Evolutionary conservation across 2,113 vertebrate species (phyloP), one percentile per base, ranked within the genome.

Genomic region (Melanerpes aurifrons): DNA sequence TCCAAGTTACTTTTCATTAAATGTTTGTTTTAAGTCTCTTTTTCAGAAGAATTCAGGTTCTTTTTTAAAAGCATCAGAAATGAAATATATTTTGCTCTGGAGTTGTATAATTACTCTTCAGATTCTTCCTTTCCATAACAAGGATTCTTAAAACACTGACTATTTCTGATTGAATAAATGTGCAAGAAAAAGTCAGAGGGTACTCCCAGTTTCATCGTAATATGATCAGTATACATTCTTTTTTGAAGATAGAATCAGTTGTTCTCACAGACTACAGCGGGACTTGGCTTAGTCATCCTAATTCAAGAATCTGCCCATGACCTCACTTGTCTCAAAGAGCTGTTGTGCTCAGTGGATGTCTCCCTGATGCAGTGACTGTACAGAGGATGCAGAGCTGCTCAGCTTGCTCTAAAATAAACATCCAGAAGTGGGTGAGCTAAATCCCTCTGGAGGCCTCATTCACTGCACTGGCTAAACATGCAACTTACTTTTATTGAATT

Each of bases 371-470:
- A 11, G 5, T 32, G 72, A 20, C 29, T 61, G 9, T 66, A 32
- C 24, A 40, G 63, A 62, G 58, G 21, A 54, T 90, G 37, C 54
- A 61, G 72, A 77, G 64, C 40, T 72, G 17, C 67, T 83, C 29
- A 18, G 7, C 26, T 85, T 48, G 37, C 45, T 45, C 50, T 40
- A 5, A 57, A 62, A 40, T 11, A 71, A 17, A 4, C 28, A 20
- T 57, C 21, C 24, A 8, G 7, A 1, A 12, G 20, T 0, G 0
- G 24, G 26, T 84, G 48, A 45, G 35, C 43, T 53, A 12, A 4
- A 56, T 67, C 66, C 31, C 19, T 25, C 40, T 1, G 1, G 20
- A 29, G 83, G n/a, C 15, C 48, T 40, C 47, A 20, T 1, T 54
- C 68, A 8, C 61, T 73, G 19, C 19, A 1, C n/a, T 69, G 59